Evolutionary conservation across 2,888 invertebrate genomes (phyloP).

Genomic region (Pyrocoelia pectoralis): DNA sequence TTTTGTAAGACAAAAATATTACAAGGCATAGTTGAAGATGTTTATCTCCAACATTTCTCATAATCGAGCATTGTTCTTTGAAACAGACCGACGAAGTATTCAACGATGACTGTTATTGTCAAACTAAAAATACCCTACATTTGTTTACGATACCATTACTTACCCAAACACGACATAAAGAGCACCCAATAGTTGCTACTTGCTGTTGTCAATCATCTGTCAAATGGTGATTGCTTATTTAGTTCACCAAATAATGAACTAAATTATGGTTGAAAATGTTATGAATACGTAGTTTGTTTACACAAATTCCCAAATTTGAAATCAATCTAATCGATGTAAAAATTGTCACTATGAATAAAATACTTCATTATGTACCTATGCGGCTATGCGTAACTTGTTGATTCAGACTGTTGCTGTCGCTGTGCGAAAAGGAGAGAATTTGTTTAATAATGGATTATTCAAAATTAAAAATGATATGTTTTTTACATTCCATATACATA

Average conservation of each 20-base stretch:
- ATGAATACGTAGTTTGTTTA: constrained; percentile 28
- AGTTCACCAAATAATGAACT: constrained; percentile 50
- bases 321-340: background rate
- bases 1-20: too few relatives aligned
- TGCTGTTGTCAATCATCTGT: constrained; percentile 53
- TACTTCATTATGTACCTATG: background rate
- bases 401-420: too few relatives aligned
- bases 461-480: too few relatives aligned
- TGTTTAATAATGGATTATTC: too few relatives aligned
- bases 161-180: constrained; percentile 54
- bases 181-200: constrained; percentile 49
- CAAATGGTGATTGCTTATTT: constrained; percentile 53
- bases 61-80: background rate
- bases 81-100: background rate
- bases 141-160: constrained; percentile 57
- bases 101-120: background rate
- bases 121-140: constrained; percentile 35
- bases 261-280: constrained; percentile 36
- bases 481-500: too few relatives aligned
- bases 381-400: background rate
- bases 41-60: background rate
- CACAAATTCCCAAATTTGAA: constrained; percentile 17
- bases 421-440: too few relatives aligned
- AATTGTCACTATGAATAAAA: background rate
- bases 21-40: too few relatives aligned